A percentile compares a stretch with the other conserved stretches of the same genome.
Conservation (phyloP, 2,113 vertebrate genomes). For the Syngnathus scovelli region DNA sequence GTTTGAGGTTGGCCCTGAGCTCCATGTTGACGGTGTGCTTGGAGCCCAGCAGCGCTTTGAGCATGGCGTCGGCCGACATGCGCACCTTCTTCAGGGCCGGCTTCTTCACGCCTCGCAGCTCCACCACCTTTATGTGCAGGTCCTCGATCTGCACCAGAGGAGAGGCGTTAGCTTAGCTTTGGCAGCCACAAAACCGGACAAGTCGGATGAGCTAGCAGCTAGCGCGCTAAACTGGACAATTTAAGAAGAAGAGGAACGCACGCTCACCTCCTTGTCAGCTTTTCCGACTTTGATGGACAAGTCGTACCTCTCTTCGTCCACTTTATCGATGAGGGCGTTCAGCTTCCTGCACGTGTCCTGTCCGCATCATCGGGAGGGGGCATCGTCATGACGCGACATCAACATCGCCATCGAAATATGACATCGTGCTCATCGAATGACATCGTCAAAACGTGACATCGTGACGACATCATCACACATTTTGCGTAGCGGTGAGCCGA, state of each 20-base stretch:
- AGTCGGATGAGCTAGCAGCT: too few relatives aligned
- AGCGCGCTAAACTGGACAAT: too few relatives aligned
- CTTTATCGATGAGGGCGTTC: constrained; percentile 76
- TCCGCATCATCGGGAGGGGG: background rate
- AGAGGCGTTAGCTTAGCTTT: background rate
- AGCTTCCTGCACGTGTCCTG: constrained; percentile 88
- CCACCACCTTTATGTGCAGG: constrained; percentile 88
- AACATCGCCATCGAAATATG: background rate
- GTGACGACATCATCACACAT: background rate
- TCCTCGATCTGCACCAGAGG: constrained; percentile 80
- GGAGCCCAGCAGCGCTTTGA: constrained; percentile 90
- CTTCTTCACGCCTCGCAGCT: constrained; percentile 91
- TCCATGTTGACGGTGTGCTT: constrained; percentile 97
- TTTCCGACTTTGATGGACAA: constrained; percentile 78
- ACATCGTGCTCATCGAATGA: background rate
- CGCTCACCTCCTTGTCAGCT: constrained; percentile 81
- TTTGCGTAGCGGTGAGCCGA: background rate
- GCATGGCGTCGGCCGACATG: constrained; percentile 93
- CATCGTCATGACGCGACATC: background rate
- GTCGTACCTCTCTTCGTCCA: constrained; percentile 93
- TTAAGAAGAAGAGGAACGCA: too few relatives aligned
- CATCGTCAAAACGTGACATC: too few relatives aligned
- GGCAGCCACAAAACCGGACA: background rate
- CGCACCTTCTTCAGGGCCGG: constrained; percentile 84
- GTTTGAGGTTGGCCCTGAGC: constrained; percentile 91